Evolutionary conservation across 1,140 invertebrate species (phyloP), one percentile per base, ranked within the genome.

Genomic region (Aphaenogaster rudis): DNA sequence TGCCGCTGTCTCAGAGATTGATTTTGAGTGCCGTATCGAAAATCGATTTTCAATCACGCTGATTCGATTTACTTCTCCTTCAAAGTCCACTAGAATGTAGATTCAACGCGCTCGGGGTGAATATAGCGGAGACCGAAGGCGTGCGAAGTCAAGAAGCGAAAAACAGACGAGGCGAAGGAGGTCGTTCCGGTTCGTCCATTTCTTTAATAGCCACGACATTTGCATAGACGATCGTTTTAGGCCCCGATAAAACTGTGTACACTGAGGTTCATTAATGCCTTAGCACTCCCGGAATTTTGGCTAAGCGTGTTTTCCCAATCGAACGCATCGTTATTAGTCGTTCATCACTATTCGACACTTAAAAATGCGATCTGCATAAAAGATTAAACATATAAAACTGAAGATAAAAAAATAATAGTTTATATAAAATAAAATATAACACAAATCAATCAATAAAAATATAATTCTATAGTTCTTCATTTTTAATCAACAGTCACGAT

Each of bases 21-120:
- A 81, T 81, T 81, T 81, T 71, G 78, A 81, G 64, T 61, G 69
- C 54, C 80, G 69, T 84, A 84, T 84, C 80, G 80, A 64, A 84
- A 84, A 84, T 84, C 80, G 54, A 84, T 84, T 84, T 84, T 59
- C 80, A 74, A 76, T 84, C 69, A 76, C 52, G 79, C 80, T 59
- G 69, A 59, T 84, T 74, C 69, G 80, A 84, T 84, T 84, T 84
- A 61, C 69, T 84, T 74, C 80, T 76, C 80, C 80, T 84, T 76
- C 69, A 71, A 61, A 76, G 69, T 84, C 80, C 69, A 84, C 69
- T 84, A 84, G 80, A 74, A 84, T 84, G 80, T 84, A 84, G 80
- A 84, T 84, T 76, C 80, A 84, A 63, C 69, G 69, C 66, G 64
- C 28, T 11, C n/a, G 17, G n/a, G 17, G n/a, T 54, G 28, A 72